phyloP scores from a whole-genome alignment of 2,888 invertebrate genomes.

The Seira musarum region DNA sequence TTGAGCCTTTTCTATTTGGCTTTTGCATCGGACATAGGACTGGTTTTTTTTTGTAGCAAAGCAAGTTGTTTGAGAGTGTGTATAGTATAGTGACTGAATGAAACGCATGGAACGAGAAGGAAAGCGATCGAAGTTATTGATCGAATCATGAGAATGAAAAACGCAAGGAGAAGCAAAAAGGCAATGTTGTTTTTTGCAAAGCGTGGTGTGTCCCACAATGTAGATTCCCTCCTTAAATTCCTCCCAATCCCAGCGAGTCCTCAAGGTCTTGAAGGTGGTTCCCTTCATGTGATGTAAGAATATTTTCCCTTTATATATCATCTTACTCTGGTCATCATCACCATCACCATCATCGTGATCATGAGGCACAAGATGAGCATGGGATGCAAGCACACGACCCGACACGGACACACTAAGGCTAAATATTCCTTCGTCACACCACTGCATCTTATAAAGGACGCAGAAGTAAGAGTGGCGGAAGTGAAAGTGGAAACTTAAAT shows the following conservation, averaged over 20 bases:
- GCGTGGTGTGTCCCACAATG: background rate
- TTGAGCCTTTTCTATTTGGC: too few relatives aligned
- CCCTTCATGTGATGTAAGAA: slow-evolving; percentile 18
- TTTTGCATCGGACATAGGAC: background rate
- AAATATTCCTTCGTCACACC: too few relatives aligned
- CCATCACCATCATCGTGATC: background rate
- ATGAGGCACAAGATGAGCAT: background rate
- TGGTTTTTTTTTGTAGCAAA: background rate
- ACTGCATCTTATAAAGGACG: too few relatives aligned
- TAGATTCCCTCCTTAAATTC: slow-evolving; percentile 54
- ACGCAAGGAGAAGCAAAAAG: background rate
- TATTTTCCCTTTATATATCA: background rate
- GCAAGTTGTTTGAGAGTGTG: too few relatives aligned
- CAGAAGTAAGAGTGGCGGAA: too few relatives aligned
- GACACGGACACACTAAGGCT: background rate
- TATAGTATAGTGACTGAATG: too few relatives aligned
- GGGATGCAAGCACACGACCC: slow-evolving; percentile 1
- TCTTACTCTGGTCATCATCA: background rate
- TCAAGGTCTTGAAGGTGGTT: slow-evolving; percentile 56
- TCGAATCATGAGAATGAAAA: background rate
- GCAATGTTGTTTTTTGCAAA: background rate
- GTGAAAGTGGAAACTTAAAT: too few relatives aligned
- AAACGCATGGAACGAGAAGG: too few relatives aligned
- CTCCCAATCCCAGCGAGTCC: slow-evolving; percentile 55
- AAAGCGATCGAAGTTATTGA: slow-evolving; percentile 46